phyloP scores from a whole-genome alignment of 2,888 invertebrate species.

The Norana najaformis region DNA sequence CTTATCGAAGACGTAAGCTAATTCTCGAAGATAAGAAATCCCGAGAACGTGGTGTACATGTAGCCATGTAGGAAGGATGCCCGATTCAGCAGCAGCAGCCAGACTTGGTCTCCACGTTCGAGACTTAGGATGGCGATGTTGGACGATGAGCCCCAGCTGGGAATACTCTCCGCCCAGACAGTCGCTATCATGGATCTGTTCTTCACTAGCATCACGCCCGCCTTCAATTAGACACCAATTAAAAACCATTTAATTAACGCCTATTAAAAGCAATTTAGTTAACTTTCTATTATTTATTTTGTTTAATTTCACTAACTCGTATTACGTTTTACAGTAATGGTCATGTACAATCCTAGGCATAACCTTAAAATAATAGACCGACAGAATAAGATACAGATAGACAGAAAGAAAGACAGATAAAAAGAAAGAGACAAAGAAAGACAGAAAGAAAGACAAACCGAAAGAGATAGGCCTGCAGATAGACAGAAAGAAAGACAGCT shows the following conservation, averaged over 20 bases:
- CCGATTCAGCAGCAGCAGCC: slow-evolving; percentile 49
- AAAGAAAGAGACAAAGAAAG: too few species aligned
- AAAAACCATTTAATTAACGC: neutral
- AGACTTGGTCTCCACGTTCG: slow-evolving; percentile 51
- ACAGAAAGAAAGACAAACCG: too few species aligned
- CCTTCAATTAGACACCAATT: slow-evolving; percentile 48
- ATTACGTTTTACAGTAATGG: too few species aligned
- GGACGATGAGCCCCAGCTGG: slow-evolving; percentile 58
- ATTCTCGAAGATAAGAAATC: slow-evolving; percentile 54
- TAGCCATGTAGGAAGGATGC: slow-evolving; percentile 61
- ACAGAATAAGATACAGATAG: too few species aligned
- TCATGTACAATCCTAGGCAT: neutral
- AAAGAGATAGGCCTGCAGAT: too few species aligned
- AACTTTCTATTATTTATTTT: too few species aligned
- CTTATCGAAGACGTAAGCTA: neutral
- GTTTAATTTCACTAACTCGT: too few species aligned
- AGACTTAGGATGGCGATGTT: slow-evolving; percentile 55
- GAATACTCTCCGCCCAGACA: slow-evolving; percentile 61
- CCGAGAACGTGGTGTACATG: slow-evolving; percentile 62
- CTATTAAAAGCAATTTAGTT: too few species aligned
- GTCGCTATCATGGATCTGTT: slow-evolving; percentile 56
- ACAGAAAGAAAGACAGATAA: too few species aligned
- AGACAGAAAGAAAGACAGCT: too few species aligned
- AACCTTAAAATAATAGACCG: neutral
- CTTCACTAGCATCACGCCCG: slow-evolving; percentile 53